Conservation (phyloP, 2,888 invertebrate genomes). For the Thecophora atra region DNA sequence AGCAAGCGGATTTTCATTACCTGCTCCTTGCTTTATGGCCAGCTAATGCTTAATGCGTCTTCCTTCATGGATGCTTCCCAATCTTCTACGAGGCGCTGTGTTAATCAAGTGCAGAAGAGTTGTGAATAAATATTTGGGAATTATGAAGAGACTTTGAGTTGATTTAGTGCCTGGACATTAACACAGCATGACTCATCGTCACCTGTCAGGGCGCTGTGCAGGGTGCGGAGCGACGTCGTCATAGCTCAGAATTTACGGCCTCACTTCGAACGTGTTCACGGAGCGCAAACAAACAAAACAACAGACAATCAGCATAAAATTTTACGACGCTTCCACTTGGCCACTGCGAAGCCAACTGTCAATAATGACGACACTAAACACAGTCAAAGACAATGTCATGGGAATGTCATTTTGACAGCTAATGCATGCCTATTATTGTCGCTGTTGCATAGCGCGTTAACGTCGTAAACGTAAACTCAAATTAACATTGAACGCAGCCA, state of each 20-base stretch:
- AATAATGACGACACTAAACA: slow-evolving; percentile 24
- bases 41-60: background rate
- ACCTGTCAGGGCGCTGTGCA: background rate
- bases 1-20: background rate
- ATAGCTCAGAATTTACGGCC: slow-evolving; percentile 5
- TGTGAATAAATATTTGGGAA: background rate
- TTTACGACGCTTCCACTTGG: slow-evolving; percentile 12
- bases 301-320: slow-evolving; percentile 22
- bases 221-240: background rate
- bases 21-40: background rate
- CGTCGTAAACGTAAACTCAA: slow-evolving; percentile 28
- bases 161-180: slow-evolving; percentile 10
- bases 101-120: slow-evolving; percentile 21
- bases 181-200: slow-evolving; percentile 16
- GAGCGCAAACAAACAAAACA: slow-evolving; percentile 1
- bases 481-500: slow-evolving; percentile 27
- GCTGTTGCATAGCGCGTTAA: background rate
- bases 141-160: background rate
- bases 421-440: slow-evolving; percentile 12
- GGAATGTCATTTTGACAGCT: slow-evolving; percentile 33
- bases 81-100: background rate
- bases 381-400: slow-evolving; percentile 25
- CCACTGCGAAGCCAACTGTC: slow-evolving; percentile 21
- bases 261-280: background rate
- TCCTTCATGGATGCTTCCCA: background rate